Evolutionary conservation across 2,888 invertebrate species (phyloP), one percentile per base, ranked within the genome.

Genomic region (Agrochola litura): DNA sequence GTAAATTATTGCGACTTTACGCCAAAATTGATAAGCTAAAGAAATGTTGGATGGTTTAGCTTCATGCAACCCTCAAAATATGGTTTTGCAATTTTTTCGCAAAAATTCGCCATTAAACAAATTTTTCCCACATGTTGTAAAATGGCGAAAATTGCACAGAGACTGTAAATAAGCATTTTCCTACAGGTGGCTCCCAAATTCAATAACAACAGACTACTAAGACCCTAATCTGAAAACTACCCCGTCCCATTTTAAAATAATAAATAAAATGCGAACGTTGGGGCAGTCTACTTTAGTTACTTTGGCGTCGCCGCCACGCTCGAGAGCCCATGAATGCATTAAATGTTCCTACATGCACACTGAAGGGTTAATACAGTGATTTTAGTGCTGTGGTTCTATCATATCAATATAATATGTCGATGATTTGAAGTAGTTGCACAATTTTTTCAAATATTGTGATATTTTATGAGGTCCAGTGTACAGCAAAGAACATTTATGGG

Each of bases 261-360:
- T 96, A 95, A 95, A 95, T 94, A 93, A 90, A 89, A 91, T 89
- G 87, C 76, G 87, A 85, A 87, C 90, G 92, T 91, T 91, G 86
- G 90, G 92, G 90, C 88, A 89, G 88, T 79, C 78, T 81, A 83
- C 90, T 94, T 94, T 95, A 95, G 96, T 96, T 96, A 96, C 95
- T 95, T 94, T 93, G 95, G 91, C 89, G 95, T 94, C 94, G 95
- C 91, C 93, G 95, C 91, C 93, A 95, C 95, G 96, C 94, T 95
- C 88, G 96, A 96, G 95, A 95, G 96, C 90, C 91, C 94, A 96
- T 96, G 96, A 96, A 96, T 96, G 95, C 93, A 94, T 95, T 96
- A 95, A 91, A 93, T 94, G 91, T 91, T 91, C 91, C 90, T 90
- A 92, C 88, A 78, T 86, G 86, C 71, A 72, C 77, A 88, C 86